Evolutionary conservation across 2,113 vertebrate species (phyloP), one percentile per base, ranked within the genome.

Genomic region (Tragelaphus imberbis): DNA sequence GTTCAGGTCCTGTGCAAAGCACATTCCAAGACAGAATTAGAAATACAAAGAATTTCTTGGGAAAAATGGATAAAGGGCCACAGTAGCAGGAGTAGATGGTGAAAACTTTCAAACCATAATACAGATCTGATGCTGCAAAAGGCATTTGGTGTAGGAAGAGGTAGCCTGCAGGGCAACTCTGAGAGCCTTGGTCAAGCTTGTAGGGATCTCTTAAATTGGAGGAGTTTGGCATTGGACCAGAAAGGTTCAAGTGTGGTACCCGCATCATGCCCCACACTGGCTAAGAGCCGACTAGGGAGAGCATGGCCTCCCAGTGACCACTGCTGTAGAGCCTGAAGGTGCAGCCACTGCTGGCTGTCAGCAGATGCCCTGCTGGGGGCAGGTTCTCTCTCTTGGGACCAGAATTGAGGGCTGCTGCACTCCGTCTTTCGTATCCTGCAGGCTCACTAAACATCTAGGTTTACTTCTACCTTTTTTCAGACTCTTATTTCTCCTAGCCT

Each of bases 51-150:
- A 7, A 36, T 75, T 84, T 84, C 56, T 80, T 85, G 30, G 15
- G 47, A 13, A 53, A 51, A 61, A 59, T 44, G 51, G 71, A 30
- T 15, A 27, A 59, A 51, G 58, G 33, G 5, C 21, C 19, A 14
- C 4, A 1, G 5, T 19, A 17, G 51, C 13, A 28, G 36, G 7
- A 63, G 4, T 55, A 25, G 17, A 44, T 1, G 4, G 56, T 7
- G 7, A 51, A 17, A 47, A 4, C 11, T 58, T 85, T 51, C n/a
- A 55, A 28, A 36, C 40, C 40, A 21, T 21, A 61, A 28, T 23
- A 17, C 55, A 49, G 53, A 23, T 53, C 25, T 77, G 55, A 59
- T 25, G 44, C 16, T 28, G 25, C 16, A 11, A 49, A 86, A 80
- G n/a, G 65, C 17, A 7, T 17, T n/a, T 56, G 33, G 21, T 5